Evolutionary conservation across 2,888 invertebrate species (phyloP), one percentile per base, ranked within the genome.

Genomic region (Adelognathus sp.): DNA sequence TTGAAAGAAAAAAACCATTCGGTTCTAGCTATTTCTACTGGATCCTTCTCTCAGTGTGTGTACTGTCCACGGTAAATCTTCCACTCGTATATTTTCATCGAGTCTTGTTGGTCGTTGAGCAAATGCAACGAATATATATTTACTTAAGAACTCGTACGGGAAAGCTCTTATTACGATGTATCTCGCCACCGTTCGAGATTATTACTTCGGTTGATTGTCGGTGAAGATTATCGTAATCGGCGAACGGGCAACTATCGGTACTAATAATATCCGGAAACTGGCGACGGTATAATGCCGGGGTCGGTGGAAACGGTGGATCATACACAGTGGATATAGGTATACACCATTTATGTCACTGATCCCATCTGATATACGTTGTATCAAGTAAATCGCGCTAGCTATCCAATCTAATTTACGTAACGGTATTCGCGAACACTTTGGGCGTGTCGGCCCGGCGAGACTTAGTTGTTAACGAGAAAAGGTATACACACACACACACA

Each of bases 341-440:
- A 16, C 31, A 50, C n/a, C n/a, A n/a, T n/a, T 61, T 74, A 52
- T 61, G 69, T 69, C 61, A 44, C 44, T 31, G 69, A 61, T 54
- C 61, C 67, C 33, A 69, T 69, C 61, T 61, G 58, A 58, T 63
- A 31, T 63, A 36, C 31, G 29, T 33, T 54, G 41, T 75, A 61
- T 69, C 69, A 46, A 56, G 69, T 63, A 36, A 69, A 69, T 69
- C 46, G 69, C 54, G 27, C 29, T 36, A 39, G 56, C 58, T 56
- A 66, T 64, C 31, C 58, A 54, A 69, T 75, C 75, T 75, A 69
- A 75, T 69, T 75, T 56, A 63, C 63, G 69, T 69, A 75, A 69
- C 69, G 61, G 56, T 69, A 69, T 75, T 75, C 61, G 14, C 52
- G 31, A 63, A 69, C 61, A 69, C 69, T 69, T 69, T 27, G 54